These are phyloP conservation scores for Drosophila nasuta DNA, from an alignment of 1,140 invertebrate genomes.

Conservation along the genomic window DNA sequence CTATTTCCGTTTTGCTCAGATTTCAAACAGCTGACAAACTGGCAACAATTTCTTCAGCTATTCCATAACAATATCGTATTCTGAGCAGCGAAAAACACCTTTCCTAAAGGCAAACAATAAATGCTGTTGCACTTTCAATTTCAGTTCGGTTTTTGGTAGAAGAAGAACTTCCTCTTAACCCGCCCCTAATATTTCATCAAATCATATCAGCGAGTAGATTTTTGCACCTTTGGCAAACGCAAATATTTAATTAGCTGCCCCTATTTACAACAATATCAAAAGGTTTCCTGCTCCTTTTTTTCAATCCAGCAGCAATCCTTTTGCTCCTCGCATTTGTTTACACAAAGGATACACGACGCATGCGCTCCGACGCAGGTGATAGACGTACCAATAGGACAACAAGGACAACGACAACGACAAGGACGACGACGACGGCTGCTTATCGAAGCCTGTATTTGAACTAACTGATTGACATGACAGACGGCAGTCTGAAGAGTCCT, in stretches of 20 bases:
- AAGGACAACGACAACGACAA: not conserved
- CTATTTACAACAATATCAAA: slow-evolving; percentile 25
- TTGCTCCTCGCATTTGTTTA: slow-evolving; percentile 27
- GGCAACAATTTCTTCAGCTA: slow-evolving; percentile 1
- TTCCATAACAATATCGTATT: slow-evolving; percentile 38
- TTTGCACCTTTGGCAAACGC: slow-evolving; percentile 74
- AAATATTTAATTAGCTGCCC: slow-evolving; percentile 80
- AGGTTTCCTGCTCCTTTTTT: slow-evolving; percentile 51
- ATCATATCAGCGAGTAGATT: slow-evolving; percentile 44
- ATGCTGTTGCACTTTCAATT: slow-evolving; percentile 43
- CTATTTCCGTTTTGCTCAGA: slow-evolving; percentile 13
- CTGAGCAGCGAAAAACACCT: slow-evolving; percentile 53
- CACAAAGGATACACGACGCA: slow-evolving; percentile 39
- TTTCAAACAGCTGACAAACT: slow-evolving; percentile 7
- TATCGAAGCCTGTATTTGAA: slow-evolving; percentile 45
- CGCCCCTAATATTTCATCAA: slow-evolving; percentile 65
- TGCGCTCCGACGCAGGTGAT: slow-evolving; percentile 42
- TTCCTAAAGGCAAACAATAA: slow-evolving; percentile 53
- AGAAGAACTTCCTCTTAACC: slow-evolving; percentile 54
- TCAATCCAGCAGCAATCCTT: slow-evolving; percentile 38
- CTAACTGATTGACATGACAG: slow-evolving; percentile 39
- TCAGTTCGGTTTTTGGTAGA: not conserved
- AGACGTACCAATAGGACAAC: slow-evolving; percentile 28
- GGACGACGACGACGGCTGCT: slow-evolving; percentile 30
- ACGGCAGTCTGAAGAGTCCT: slow-evolving; percentile 15